Evolutionary conservation across 2,888 invertebrate genomes (phyloP).

Genomic region (Amiota mariae): DNA sequence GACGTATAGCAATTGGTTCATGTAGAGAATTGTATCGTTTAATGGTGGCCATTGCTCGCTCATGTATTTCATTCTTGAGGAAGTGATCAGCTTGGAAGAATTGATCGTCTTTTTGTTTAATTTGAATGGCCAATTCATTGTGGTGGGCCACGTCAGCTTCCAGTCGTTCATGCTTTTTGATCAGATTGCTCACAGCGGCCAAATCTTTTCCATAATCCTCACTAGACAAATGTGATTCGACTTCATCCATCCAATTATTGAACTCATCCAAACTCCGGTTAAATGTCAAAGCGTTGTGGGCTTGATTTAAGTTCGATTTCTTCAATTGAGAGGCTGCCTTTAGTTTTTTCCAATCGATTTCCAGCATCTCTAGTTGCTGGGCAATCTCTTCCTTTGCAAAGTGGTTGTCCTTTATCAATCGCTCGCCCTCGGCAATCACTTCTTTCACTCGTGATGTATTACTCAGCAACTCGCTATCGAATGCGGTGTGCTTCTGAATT

Average conservation of each 20-base stretch:
- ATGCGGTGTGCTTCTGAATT: conserved; percentile 95
- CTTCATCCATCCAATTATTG: conserved; percentile 93
- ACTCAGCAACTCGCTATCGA: conserved; percentile 94
- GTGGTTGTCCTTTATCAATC: conserved; percentile 85
- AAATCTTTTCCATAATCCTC: conserved; percentile 86
- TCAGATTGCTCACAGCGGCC: conserved; percentile 86
- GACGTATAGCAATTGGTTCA: conserved; percentile 91
- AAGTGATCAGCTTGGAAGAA: conserved; percentile 89
- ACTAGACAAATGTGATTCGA: conserved; percentile 80
- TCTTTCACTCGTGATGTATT: conserved; percentile 90
- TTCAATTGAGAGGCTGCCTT: conserved; percentile 88
- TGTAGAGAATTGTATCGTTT: conserved; percentile 84
- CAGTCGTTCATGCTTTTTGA: conserved; percentile 86
- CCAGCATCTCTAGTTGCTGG: conserved; percentile 86
- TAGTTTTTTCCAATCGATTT: conserved; percentile 89
- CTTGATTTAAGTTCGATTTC: conserved; percentile 88
- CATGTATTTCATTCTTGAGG: conserved; percentile 89
- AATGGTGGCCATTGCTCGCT: conserved; percentile 80
- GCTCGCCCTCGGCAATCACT: conserved; percentile 86
- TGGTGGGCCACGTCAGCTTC: conserved; percentile 90
- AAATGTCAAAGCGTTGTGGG: conserved; percentile 91
- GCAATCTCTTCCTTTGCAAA: conserved; percentile 91
- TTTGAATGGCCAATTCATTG: conserved; percentile 85
- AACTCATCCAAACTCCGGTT: conserved; percentile 93
- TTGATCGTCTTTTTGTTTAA: conserved; percentile 85